Evolutionary conservation across 2,888 invertebrate genomes (phyloP).

Genomic region (Trichopria drosophilae): DNA sequence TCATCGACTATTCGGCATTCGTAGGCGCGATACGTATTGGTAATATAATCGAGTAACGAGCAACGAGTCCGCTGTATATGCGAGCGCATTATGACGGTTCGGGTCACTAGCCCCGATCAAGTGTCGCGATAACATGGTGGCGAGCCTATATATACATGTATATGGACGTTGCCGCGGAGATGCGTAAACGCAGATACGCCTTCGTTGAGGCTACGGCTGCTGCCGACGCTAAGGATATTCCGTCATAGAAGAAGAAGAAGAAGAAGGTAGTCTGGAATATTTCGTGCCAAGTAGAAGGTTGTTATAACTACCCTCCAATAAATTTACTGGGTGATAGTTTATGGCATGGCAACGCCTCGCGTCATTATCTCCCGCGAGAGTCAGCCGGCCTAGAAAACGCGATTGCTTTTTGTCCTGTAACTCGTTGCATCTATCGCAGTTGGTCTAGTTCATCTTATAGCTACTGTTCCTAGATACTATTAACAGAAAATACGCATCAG

Average conservation of each 20-base stretch:
- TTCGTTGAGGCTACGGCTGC: conserved; percentile 15
- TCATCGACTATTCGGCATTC: no score
- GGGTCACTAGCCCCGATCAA: conserved; percentile 20
- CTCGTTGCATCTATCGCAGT: no score
- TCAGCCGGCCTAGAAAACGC: conserved; percentile 33
- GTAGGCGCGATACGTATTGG: no score
- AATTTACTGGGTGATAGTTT: conserved; percentile 53
- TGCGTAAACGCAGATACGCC: conserved; percentile 8
- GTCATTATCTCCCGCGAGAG: conserved; percentile 51
- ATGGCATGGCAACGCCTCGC: conserved; percentile 54
- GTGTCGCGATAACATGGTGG: conserved; percentile 5
- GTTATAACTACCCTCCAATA: conserved; percentile 48
- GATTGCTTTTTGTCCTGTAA: conserved; percentile 14
- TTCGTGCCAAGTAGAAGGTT: conserved; percentile 15
- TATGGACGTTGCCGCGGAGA: conserved; percentile 1
- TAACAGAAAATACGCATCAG: no score
- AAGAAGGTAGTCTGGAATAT: conserved; percentile 7
- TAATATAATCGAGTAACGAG: no score
- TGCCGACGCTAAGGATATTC: no score
- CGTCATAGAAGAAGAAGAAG: no score
- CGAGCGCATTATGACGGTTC: conserved; percentile 36
- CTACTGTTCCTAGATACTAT: no score
- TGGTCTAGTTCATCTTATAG: no score
- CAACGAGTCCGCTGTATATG: no score
- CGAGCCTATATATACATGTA: conserved; percentile 2